A percentile compares a stretch with the other conserved stretches of the same genome.
Conservation (phyloP, 2,888 invertebrate species). For the Drosophila percnosoma region DNA sequence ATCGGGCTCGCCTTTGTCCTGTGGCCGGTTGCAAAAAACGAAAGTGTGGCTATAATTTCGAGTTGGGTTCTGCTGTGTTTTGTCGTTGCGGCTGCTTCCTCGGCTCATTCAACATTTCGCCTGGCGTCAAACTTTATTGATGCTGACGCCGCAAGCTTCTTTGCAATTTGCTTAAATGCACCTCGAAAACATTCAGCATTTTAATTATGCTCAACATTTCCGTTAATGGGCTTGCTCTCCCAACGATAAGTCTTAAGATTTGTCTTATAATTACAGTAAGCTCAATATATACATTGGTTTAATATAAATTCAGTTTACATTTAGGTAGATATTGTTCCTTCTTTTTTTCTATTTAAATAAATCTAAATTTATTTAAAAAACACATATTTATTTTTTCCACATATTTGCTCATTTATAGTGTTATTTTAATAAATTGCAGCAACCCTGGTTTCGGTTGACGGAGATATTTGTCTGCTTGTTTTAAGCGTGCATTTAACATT, state of each 20-base stretch:
- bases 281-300: neutral
- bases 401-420: neutral
- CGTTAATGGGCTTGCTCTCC: conserved; percentile 40
- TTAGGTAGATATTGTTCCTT: neutral
- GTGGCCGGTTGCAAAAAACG: conserved; percentile 60
- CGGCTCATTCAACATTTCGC: conserved; percentile 44
- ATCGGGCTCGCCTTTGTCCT: conserved; percentile 67
- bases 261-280: conserved; percentile 26
- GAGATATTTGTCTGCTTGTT: conserved; percentile 43
- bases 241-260: conserved; percentile 5
- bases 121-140: conserved; percentile 68
- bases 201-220: conserved; percentile 35
- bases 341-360: neutral
- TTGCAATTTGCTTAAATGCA: conserved; percentile 43
- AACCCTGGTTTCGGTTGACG: conserved; percentile 8
- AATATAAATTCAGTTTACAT: no score
- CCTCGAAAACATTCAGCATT: conserved; percentile 29
- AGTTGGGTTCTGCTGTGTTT: conserved; percentile 37
- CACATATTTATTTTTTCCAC: neutral
- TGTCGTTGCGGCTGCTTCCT: conserved; percentile 32
- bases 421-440: neutral
- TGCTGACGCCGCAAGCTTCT: conserved; percentile 50
- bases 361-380: neutral
- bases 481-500: conserved; percentile 58
- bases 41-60: conserved; percentile 80